Percentiles rank a stretch among this genome's conserved stretches.
These are phyloP conservation scores for Chitala chitala DNA, from an alignment of 2,113 vertebrate genomes.

Conservation along the genomic window DNA sequence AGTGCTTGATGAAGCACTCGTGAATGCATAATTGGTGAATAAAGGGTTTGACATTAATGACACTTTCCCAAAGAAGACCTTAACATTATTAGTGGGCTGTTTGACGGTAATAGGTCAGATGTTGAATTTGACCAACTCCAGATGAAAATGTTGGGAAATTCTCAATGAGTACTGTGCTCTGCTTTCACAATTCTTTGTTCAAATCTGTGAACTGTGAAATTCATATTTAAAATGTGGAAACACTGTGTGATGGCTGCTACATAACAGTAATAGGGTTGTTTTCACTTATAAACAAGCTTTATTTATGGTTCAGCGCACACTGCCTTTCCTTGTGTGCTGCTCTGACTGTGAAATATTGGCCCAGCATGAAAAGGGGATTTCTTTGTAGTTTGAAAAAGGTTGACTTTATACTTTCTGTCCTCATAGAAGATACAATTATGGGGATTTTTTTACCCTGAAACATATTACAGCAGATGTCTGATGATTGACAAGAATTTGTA, in stretches of 20 bases:
- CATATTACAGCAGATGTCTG: background rate
- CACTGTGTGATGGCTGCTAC: background rate
- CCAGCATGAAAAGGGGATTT: background rate
- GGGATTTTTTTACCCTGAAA: background rate
- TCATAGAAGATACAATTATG: too few species aligned
- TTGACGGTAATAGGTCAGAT: too few species aligned
- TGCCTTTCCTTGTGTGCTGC: background rate
- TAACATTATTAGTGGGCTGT: too few species aligned
- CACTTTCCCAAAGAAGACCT: too few species aligned
- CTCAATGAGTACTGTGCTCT: background rate
- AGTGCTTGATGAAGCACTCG: too few species aligned
- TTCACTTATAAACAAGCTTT: too few species aligned
- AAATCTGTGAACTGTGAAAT: background rate
- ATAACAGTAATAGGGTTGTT: too few species aligned
- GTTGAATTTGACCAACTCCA: too few species aligned
- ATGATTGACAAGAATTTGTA: background rate
- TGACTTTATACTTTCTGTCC: background rate
- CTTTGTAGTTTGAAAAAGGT: background rate
- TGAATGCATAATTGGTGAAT: too few species aligned
- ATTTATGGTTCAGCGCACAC: background rate
- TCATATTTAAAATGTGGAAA: background rate
- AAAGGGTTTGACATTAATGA: too few species aligned
- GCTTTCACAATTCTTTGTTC: slow-evolving; percentile 1
- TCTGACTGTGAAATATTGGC: background rate
- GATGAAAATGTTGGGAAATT: background rate